Base-by-base conservation (phyloP, 1,140 invertebrate species). In the Rhopalosiphum padi region DNA sequence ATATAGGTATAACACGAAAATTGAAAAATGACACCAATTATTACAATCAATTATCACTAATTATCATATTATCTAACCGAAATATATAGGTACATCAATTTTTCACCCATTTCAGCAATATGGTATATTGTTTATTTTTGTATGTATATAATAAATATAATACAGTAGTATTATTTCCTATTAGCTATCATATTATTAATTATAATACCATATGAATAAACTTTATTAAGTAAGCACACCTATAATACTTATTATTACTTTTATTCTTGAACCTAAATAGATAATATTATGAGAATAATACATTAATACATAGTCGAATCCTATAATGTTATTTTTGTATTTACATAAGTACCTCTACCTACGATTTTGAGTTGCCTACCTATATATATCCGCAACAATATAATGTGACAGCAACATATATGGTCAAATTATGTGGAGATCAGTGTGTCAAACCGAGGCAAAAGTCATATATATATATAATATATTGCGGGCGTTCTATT, bases 381-480 rank as follows among this genome's bases (percentile, higher is more conserved):
- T 77, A 77, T 77, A n/a, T 77, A 77, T 30, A 77, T 4, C 60
- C 11, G 4, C 55, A 60, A 60, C 55, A 60, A 68, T 68, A 18
- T 68, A 68, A 68, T 68, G 4, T 68, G 60, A 68, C 55, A 68
- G 30, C 60, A 77, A 77, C 15, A 77, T 77, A 77, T 77, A 77
- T 77, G 60, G 15, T 15, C 15, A 77, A 77, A 77, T 77, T n/a
- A 77, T 77, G 60, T 77, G 18, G 60, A 77, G 60, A 77, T 77
- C 60, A 35, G 60, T n/a, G 15, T 77, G 60, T 77, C 60, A 77
- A 77, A 77, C 60, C 60, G n/a, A 77, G 11, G 60, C 15, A 77
- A 77, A 77, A 77, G 60, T 77, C 60, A 77, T 77, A 77, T 77
- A 77, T 77, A n/a, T 22, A 68, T 77, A 77, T 77, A 68, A 68